Base-by-base conservation (phyloP, 2,797 vertebrate species). In the Diplodus sargus region DNA sequence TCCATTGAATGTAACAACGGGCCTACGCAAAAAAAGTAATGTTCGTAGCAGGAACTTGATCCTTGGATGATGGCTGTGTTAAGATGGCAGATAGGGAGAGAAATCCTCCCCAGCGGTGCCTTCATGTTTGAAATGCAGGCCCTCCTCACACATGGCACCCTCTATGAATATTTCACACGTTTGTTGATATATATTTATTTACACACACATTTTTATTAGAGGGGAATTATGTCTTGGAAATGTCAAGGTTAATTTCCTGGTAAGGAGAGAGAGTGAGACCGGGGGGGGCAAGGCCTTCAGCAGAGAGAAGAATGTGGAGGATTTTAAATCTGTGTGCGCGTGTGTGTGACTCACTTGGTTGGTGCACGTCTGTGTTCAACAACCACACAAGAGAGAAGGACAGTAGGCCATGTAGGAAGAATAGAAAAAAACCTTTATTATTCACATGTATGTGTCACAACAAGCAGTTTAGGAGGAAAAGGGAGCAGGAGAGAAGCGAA, bases 211-310 rank as follows among this genome's bases (percentile, higher is more conserved):
- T 94, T 91, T 94, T 93, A 94, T 93, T 88, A 91, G 87, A 90
- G 83, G 90, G 34, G 90, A 94, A 92, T 89, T 91, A 91, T 90
- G 88, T 89, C 90, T 91, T 82, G 82, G 80, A 94, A 91, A 95
- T 93, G 93, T 91, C 94, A 92, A 87, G 85, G 88, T 92, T 94
- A 92, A 95, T 95, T 94, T 95, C 87, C 89, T 89, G 87, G 86
- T 82, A 77, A 80, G 74, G 68, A 87, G 76, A 80, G 78, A 63
- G 54, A 86, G 85, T 62, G 74, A 84, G 85, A 90, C 77, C 82
- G 74, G 34, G 30, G 30, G 34, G 8, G 89, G 81, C 72, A 85
- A 69, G 82, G 89, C 82, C 84, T 77, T 70, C 66, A 79, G 78
- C 23, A 25, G 74, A 78, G 59, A 81, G 87, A 85, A 78, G 82